These are phyloP conservation scores for Rhynchomys soricoides DNA, from an alignment of 2,113 vertebrate genomes.

Conservation along the genomic window DNA sequence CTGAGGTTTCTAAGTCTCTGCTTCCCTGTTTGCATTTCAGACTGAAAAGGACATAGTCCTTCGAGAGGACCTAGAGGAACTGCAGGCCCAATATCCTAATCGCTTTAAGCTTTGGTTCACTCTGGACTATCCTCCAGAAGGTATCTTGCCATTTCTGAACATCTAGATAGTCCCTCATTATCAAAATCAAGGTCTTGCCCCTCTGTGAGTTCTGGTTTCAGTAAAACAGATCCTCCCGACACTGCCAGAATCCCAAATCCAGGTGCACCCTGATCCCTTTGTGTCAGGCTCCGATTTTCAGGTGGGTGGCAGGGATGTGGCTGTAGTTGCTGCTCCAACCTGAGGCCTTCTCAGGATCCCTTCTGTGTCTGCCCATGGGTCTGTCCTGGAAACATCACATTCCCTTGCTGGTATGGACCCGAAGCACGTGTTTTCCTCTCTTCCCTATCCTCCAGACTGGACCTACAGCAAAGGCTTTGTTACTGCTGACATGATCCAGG, in stretches of 20 bases:
- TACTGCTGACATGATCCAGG: slow-evolving; percentile 85
- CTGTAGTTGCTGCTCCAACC: background rate
- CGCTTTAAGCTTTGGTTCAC: slow-evolving; percentile 88
- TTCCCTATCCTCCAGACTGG: slow-evolving; percentile 81
- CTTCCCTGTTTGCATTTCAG: slow-evolving; percentile 70
- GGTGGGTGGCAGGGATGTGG: background rate
- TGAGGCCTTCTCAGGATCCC: background rate
- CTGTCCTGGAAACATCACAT: background rate
- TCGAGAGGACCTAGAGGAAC: slow-evolving; percentile 85
- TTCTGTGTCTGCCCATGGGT: background rate
- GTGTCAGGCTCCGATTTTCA: accelerated
- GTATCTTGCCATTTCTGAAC: slow-evolving; percentile 67
- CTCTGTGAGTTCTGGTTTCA: background rate
- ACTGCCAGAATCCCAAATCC: background rate
- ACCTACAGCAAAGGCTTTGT: slow-evolving; percentile 86
- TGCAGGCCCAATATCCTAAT: slow-evolving; percentile 82
- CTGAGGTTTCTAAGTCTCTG: background rate
- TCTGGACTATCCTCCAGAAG: slow-evolving; percentile 84
- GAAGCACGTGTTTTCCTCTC: background rate
- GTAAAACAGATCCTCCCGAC: background rate
- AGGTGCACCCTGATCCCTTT: background rate
- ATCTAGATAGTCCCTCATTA: background rate
- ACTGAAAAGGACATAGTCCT: slow-evolving; percentile 88
- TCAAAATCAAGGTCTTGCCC: background rate
- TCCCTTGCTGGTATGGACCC: background rate